phyloP scores from a whole-genome alignment of 2,113 vertebrate genomes.

The Empidonax traillii region DNA sequence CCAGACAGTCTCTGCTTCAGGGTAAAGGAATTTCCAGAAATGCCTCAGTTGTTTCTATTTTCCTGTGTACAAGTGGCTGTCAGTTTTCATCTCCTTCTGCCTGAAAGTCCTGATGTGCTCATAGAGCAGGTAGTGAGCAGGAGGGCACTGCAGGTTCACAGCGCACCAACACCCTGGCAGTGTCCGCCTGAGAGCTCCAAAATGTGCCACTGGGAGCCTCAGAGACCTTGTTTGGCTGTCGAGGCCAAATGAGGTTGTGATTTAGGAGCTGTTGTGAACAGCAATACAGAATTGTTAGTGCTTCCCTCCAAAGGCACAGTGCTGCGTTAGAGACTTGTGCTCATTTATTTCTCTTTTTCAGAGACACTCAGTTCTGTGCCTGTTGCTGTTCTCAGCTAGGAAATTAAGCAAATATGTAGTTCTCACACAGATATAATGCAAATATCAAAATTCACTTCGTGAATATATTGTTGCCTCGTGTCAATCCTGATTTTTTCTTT shows the following conservation, averaged over 20 bases:
- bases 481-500: not conserved
- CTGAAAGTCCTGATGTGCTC: not conserved
- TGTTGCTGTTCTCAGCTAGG: not conserved
- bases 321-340: not conserved
- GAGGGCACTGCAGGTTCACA: not conserved
- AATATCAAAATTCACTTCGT: not conserved
- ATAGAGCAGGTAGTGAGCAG: not conserved
- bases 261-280: conserved; percentile 13
- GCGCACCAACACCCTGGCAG: not conserved
- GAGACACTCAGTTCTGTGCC: not conserved
- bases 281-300: not conserved
- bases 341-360: not conserved
- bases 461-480: not conserved
- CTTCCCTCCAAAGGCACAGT: not conserved
- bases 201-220: not conserved
- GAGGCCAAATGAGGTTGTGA: not conserved
- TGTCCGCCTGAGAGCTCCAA: not conserved
- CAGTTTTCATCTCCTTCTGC: not conserved
- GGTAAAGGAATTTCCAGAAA: not conserved
- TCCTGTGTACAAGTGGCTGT: not conserved
- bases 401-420: not conserved
- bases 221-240: not conserved
- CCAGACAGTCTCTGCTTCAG: not conserved
- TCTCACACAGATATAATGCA: not conserved
- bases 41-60: not conserved